phyloP scores from a whole-genome alignment of 2,888 invertebrate genomes.

The Drosophila fulvimacula region DNA sequence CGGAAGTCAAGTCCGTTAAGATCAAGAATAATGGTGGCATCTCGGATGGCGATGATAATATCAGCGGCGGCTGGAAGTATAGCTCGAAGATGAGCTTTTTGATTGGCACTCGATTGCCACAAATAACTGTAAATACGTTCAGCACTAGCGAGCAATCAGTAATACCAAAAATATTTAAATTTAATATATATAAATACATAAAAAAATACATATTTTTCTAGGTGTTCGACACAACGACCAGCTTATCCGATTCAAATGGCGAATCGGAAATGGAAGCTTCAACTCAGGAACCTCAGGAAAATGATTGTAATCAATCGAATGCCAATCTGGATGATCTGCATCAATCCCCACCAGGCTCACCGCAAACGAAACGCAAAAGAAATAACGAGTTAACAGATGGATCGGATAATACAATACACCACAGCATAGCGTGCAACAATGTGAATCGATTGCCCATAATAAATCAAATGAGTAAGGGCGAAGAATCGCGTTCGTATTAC shows the following conservation, averaged over 20 bases:
- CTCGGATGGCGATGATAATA: slow-evolving; percentile 22
- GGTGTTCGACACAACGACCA: slow-evolving; percentile 26
- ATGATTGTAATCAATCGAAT: slow-evolving; percentile 10
- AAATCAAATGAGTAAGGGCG: not conserved
- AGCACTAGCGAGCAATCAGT: slow-evolving; percentile 26
- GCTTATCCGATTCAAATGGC: slow-evolving; percentile 36
- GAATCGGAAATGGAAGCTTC: slow-evolving; percentile 36
- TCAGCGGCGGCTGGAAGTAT: slow-evolving; percentile 37
- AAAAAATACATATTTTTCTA: not conserved
- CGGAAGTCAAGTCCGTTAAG: slow-evolving; percentile 33
- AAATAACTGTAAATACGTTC: slow-evolving; percentile 5
- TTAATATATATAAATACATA: not conserved
- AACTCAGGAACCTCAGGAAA: slow-evolving; percentile 18
- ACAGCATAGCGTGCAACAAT: not conserved
- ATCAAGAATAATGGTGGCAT: slow-evolving; percentile 10
- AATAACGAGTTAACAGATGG: not conserved
- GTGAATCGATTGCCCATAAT: not conserved
- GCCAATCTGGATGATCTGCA: slow-evolving; percentile 5
- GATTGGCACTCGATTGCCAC: slow-evolving; percentile 12
- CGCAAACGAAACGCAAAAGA: slow-evolving; percentile 11
- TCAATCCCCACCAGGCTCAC: slow-evolving; percentile 14
- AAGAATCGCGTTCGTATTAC: slow-evolving; percentile 20
- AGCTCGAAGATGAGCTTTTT: slow-evolving; percentile 42
- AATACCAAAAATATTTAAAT: not conserved
- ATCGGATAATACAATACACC: not conserved